These are phyloP conservation scores for Dipodomys merriami DNA, from an alignment of 2,113 vertebrate genomes.

Conservation along the genomic window DNA sequence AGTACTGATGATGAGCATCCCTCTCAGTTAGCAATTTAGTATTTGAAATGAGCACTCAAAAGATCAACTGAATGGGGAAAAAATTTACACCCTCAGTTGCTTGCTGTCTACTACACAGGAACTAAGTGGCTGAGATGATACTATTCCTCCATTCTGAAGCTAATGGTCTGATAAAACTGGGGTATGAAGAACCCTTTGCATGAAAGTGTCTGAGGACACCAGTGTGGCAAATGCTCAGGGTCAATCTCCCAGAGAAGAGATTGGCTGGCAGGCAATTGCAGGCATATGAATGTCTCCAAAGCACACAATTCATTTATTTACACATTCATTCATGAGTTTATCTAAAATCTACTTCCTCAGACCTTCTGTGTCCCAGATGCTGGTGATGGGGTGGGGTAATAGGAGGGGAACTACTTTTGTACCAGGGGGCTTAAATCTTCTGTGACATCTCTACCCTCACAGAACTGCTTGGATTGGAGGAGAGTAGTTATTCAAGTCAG, in stretches of 20 bases:
- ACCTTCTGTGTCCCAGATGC: not conserved
- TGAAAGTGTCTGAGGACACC: no score
- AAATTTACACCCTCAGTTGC: no score
- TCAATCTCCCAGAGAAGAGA: not conserved
- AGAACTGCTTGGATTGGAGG: not conserved
- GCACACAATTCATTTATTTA: not conserved
- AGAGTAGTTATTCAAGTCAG: not conserved
- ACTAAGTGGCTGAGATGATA: not conserved
- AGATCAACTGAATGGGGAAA: not conserved
- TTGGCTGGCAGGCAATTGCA: not conserved
- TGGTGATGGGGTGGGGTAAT: no score
- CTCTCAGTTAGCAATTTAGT: not conserved
- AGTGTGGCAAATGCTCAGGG: not conserved
- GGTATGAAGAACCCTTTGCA: no score
- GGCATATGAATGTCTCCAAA: not conserved
- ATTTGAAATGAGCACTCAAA: not conserved
- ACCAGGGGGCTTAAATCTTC: no score
- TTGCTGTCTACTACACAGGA: not conserved
- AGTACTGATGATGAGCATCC: not conserved
- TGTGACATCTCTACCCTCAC: not conserved
- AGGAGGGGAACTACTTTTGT: no score
- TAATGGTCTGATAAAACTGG: no score
- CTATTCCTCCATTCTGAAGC: no score
- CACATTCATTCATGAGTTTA: no score
- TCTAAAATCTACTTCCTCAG: no score